These are phyloP conservation scores for Taphrorychus bicolor DNA, from an alignment of 2,888 invertebrate species.

Conservation along the genomic window DNA sequence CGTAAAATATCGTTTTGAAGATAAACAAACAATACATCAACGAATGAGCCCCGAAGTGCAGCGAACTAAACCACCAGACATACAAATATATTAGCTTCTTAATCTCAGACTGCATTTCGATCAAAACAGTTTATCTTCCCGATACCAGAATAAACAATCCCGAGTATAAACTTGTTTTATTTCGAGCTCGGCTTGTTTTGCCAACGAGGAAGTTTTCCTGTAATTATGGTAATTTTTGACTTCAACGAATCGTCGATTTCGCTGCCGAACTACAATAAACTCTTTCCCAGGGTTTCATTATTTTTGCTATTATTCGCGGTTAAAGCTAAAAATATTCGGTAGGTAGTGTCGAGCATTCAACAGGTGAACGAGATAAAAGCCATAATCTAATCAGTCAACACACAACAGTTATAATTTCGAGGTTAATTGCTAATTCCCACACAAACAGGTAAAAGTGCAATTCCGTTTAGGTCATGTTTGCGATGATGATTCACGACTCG, in stretches of 20 bases:
- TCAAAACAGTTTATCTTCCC: background rate
- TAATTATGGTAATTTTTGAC: background rate
- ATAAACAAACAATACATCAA: background rate
- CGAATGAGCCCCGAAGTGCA: background rate
- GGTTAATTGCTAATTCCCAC: slow-evolving; percentile 7
- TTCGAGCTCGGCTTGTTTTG: background rate
- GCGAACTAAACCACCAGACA: background rate
- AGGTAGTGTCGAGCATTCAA: no score
- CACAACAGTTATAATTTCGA: slow-evolving; percentile 4
- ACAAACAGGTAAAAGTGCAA: slow-evolving; percentile 6
- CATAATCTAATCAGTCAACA: slow-evolving; percentile 1
- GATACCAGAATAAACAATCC: background rate
- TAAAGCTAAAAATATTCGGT: background rate
- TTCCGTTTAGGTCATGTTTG: slow-evolving; percentile 2
- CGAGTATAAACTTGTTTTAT: background rate
- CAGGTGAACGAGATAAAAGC: background rate
- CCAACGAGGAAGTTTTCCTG: background rate
- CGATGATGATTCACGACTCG: background rate
- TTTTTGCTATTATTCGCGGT: background rate
- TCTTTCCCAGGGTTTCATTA: background rate
- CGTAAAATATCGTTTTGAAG: no score
- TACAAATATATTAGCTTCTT: background rate
- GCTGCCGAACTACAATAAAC: background rate
- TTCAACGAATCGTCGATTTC: background rate
- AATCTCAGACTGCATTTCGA: background rate